Percentiles rank a stretch among this genome's conserved stretches.
Conservation (phyloP, 2,888 invertebrate genomes). For the Dolichomitus sp. region DNA sequence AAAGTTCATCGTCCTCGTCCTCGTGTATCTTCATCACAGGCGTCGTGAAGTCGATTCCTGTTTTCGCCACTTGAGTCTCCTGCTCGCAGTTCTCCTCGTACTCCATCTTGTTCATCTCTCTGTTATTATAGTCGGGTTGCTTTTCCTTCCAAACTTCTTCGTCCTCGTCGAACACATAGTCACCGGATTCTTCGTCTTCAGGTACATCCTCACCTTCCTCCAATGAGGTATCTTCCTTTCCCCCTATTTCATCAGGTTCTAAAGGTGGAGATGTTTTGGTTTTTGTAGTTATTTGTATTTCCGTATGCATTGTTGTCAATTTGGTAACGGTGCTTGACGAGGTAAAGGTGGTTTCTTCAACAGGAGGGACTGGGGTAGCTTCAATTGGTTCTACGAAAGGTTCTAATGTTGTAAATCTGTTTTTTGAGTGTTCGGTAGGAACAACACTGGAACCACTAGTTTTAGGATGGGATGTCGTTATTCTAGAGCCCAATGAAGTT, state of each 20-base stretch:
- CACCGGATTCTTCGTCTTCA: slow-evolving; percentile 33
- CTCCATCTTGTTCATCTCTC: slow-evolving; percentile 10
- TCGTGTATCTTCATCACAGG: slow-evolving; percentile 25
- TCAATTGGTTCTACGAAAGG: background rate
- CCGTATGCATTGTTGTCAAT: background rate
- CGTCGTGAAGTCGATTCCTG: slow-evolving; percentile 30
- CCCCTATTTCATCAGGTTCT: background rate
- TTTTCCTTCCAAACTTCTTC: slow-evolving; percentile 70
- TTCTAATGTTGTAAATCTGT: slow-evolving; percentile 20
- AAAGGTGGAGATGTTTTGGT: background rate
- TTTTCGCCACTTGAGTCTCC: slow-evolving; percentile 1
- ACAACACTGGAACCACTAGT: background rate
- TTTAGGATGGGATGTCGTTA: background rate
- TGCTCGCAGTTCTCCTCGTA: slow-evolving; percentile 48
- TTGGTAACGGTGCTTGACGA: slow-evolving; percentile 1
- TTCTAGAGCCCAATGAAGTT: background rate
- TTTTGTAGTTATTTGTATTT: background rate
- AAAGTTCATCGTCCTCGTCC: slow-evolving; percentile 9
- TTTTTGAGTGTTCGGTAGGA: background rate
- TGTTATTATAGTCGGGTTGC: slow-evolving; percentile 43
- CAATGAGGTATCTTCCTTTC: background rate
- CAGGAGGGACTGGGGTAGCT: slow-evolving; percentile 55
- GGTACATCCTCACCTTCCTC: slow-evolving; percentile 25
- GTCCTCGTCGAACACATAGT: slow-evolving; percentile 66
- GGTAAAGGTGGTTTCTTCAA: slow-evolving; percentile 50